Conservation (phyloP, 2,888 invertebrate genomes). For the Euclidia mi region DNA sequence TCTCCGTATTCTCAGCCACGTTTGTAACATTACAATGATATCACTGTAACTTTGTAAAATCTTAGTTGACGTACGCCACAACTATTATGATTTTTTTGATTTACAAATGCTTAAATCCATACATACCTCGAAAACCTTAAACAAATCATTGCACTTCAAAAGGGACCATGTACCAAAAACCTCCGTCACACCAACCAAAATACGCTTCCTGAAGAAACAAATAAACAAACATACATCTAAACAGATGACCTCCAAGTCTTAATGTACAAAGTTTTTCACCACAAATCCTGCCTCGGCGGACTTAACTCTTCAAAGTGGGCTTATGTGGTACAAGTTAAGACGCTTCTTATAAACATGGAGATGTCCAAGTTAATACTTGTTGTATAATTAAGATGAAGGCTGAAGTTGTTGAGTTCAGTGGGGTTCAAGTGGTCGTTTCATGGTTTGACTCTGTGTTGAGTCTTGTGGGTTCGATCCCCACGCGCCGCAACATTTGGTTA, state of each 20-base stretch:
- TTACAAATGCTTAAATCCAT: no score
- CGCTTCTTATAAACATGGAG: conserved; percentile 11
- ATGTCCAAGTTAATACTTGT: background rate
- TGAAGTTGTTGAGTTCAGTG: no score
- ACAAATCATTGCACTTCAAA: background rate
- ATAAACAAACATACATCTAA: conserved; percentile 53
- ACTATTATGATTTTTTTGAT: no score
- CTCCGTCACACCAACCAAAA: conserved; percentile 5
- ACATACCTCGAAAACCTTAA: no score
- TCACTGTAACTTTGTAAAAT: no score
- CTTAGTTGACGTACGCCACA: no score
- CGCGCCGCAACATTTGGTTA: no score
- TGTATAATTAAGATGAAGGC: background rate
- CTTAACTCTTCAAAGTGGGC: conserved; percentile 54
- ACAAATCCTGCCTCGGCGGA: conserved; percentile 74
- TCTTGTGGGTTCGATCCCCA: no score
- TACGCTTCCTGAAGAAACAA: conserved; percentile 24
- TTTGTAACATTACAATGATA: no score
- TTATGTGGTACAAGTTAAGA: conserved; percentile 49
- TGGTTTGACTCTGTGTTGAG: no score
- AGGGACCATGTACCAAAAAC: background rate
- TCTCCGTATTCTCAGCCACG: no score
- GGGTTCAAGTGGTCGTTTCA: no score
- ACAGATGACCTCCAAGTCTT: conserved; percentile 71
- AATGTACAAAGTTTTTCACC: conserved; percentile 83